Conservation (phyloP, 2,113 vertebrate genomes). For the Pangasianodon hypophthalmus region DNA sequence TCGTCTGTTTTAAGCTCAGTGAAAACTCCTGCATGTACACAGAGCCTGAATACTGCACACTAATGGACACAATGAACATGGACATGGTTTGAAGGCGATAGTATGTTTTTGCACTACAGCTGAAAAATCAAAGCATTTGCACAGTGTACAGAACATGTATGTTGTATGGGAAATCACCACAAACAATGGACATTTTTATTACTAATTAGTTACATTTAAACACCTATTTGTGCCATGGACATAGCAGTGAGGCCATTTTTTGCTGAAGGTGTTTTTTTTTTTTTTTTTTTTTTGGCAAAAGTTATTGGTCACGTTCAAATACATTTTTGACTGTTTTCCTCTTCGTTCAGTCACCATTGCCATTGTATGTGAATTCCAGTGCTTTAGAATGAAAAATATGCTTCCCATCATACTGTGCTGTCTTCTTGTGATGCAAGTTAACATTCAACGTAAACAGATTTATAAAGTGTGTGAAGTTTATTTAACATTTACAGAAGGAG, state of each 20-base stretch:
- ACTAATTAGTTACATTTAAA: constrained; percentile 31
- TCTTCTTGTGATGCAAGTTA: background rate
- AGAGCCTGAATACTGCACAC: background rate
- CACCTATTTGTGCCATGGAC: constrained; percentile 26
- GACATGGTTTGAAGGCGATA: constrained; percentile 25
- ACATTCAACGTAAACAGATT: background rate
- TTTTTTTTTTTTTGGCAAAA: background rate
- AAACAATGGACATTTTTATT: constrained; percentile 4
- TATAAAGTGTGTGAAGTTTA: background rate
- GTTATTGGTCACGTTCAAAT: background rate
- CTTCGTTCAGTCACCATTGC: background rate
- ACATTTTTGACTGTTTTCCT: background rate
- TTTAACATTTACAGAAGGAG: background rate
- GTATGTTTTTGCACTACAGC: constrained; percentile 42
- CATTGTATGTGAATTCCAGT: background rate
- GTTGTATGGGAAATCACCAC: background rate
- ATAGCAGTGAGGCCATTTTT: constrained; percentile 24
- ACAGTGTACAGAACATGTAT: constrained; percentile 32
- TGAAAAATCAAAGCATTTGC: constrained; percentile 33
- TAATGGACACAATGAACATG: constrained; percentile 9
- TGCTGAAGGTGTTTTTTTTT: too few relatives aligned
- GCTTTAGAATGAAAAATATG: background rate
- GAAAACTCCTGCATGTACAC: constrained; percentile 30
- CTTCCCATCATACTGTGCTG: background rate
- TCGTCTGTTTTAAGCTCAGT: background rate